Percentiles rank a stretch among this genome's conserved stretches.
These are phyloP conservation scores for Antedon mediterranea DNA, from an alignment of 53 echinoderm and acorn worm genomes.

Conservation along the genomic window DNA sequence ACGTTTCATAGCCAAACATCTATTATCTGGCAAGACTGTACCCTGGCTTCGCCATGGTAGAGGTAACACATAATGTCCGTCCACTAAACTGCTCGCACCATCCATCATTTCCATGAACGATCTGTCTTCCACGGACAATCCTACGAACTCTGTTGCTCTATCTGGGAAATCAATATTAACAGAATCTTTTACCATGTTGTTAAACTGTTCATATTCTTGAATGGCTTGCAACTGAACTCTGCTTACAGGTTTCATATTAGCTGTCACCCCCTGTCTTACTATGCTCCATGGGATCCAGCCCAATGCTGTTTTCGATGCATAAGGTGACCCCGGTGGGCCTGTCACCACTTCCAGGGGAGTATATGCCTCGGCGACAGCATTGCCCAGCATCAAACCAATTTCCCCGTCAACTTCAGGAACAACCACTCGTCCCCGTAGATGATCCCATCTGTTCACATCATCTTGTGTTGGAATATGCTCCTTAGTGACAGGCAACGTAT, in stretches of 20 bases:
- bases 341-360: slow-evolving; percentile 21
- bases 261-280: background rate
- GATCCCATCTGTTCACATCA: no score
- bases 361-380: slow-evolving; percentile 28
- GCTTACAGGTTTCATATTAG: background rate
- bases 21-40: background rate
- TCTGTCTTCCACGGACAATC: background rate
- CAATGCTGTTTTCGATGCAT: slow-evolving; percentile 14
- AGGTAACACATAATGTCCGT: background rate
- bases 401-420: slow-evolving; percentile 21
- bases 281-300: slow-evolving; percentile 26
- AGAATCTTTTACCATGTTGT: background rate
- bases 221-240: background rate
- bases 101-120: no score
- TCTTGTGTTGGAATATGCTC: slow-evolving; percentile 22
- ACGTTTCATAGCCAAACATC: background rate
- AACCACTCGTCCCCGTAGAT: slow-evolving; percentile 5
- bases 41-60: background rate
- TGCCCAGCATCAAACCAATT: background rate
- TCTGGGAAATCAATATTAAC: background rate
- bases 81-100: background rate
- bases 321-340: slow-evolving; percentile 21
- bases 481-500: slow-evolving; percentile 16
- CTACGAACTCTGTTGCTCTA: background rate
- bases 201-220: background rate